Evolutionary conservation across 2,113 vertebrate species (phyloP).

Genomic region (Panthera uncia): DNA sequence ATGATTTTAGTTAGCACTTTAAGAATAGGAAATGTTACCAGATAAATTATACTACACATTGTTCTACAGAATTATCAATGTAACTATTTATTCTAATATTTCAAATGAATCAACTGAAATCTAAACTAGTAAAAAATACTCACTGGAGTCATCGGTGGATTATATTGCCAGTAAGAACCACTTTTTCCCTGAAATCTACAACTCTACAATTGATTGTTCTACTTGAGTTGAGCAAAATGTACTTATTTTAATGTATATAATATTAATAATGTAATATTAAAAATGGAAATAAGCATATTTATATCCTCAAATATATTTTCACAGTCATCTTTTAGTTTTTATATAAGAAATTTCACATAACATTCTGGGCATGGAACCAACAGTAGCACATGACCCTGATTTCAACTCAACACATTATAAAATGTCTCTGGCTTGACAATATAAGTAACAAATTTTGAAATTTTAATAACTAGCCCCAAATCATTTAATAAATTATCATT

Average conservation of each 20-base stretch:
- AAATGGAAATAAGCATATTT: conserved; percentile 24
- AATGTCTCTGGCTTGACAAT: background rate
- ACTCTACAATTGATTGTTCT: conserved; percentile 1
- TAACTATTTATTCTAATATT: conserved; percentile 45
- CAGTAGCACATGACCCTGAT: background rate
- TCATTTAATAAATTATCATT: conserved; percentile 28
- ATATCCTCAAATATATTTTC: conserved; percentile 16
- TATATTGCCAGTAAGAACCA: background rate
- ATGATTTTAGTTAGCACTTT: background rate
- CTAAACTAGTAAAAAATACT: conserved; percentile 43
- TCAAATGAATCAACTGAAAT: conserved; percentile 53
- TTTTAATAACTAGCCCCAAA: conserved; percentile 48
- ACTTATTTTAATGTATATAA: conserved; percentile 36
- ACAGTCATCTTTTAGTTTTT: background rate
- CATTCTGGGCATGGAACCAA: conserved; percentile 3
- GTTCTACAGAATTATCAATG: conserved; percentile 48
- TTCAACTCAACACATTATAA: conserved; percentile 32
- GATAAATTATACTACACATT: background rate
- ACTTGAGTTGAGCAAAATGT: background rate
- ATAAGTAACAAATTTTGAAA: background rate
- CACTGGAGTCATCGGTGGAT: background rate
- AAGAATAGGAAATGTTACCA: background rate
- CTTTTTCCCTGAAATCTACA: background rate
- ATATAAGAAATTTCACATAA: conserved; percentile 26
- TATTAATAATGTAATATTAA: background rate